Evolutionary conservation across 2,797 vertebrate genomes (phyloP).

Genomic region (Malacoctenus gilli): DNA sequence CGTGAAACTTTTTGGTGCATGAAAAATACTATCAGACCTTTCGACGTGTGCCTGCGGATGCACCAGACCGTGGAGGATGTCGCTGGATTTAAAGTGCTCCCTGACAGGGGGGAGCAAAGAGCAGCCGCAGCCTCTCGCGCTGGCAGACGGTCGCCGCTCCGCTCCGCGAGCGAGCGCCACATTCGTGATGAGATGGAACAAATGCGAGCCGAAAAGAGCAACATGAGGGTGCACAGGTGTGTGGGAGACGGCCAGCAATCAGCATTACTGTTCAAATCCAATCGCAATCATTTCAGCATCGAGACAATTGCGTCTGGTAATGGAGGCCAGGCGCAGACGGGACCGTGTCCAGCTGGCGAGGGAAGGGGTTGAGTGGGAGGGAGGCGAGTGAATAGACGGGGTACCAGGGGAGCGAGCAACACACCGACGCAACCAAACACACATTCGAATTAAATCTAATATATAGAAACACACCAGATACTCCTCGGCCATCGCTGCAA

Average conservation of each 20-base stretch:
- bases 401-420: slow-evolving; percentile 18
- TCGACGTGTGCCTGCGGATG: slow-evolving; percentile 15
- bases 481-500: slow-evolving; percentile 31
- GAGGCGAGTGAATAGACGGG: slow-evolving; percentile 31
- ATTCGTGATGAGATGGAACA: slow-evolving; percentile 67
- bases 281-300: slow-evolving; percentile 73
- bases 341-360: slow-evolving; percentile 66
- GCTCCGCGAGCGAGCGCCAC: slow-evolving; percentile 22
- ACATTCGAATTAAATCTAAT: slow-evolving; percentile 36
- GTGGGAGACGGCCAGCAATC: slow-evolving; percentile 75
- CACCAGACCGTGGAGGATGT: not conserved
- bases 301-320: slow-evolving; percentile 69
- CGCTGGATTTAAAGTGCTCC: slow-evolving; percentile 21
- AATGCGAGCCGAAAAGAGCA: slow-evolving; percentile 47
- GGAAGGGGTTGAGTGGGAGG: slow-evolving; percentile 34
- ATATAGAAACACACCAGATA: slow-evolving; percentile 20
- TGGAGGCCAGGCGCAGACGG: slow-evolving; percentile 64
- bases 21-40: slow-evolving; percentile 15
- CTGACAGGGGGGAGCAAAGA: slow-evolving; percentile 38
- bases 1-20: not conserved
- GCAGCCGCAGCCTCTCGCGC: slow-evolving; percentile 50
- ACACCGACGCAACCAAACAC: slow-evolving; percentile 6
- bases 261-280: slow-evolving; percentile 70
- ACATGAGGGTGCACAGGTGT: slow-evolving; percentile 68
- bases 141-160: slow-evolving; percentile 42